phyloP scores from a whole-genome alignment of 2,113 vertebrate species.

The Misgurnus mizolepis region DNA sequence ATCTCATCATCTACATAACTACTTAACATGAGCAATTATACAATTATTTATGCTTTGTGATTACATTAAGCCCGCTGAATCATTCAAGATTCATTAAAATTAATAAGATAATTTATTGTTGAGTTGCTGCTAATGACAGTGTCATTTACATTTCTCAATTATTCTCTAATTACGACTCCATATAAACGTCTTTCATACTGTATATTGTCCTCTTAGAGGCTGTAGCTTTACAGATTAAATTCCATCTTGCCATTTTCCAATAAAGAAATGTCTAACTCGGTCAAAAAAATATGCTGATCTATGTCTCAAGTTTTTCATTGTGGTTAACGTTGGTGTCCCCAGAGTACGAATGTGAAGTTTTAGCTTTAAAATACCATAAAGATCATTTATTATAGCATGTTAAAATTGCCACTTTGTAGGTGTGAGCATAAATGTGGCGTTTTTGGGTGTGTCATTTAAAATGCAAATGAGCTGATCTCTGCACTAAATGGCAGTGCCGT shows the following conservation, averaged over 20 bases:
- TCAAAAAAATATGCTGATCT: slow-evolving; percentile 1
- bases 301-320: background rate
- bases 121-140: slow-evolving; percentile 24
- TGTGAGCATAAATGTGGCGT: too few relatives aligned
- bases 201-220: background rate
- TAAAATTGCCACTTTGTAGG: too few relatives aligned
- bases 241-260: background rate
- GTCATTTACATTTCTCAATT: slow-evolving; percentile 8
- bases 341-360: too few relatives aligned
- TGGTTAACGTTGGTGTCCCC: too few relatives aligned
- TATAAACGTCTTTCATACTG: background rate
- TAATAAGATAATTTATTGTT: slow-evolving; percentile 14
- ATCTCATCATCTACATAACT: background rate
- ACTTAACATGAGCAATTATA: slow-evolving; percentile 10
- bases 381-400: too few relatives aligned
- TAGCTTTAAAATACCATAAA: too few relatives aligned
- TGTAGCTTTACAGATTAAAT: background rate
- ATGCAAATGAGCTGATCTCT: too few relatives aligned
- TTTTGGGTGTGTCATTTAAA: too few relatives aligned
- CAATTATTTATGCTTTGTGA: background rate
- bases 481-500: too few relatives aligned
- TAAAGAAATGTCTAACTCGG: too few relatives aligned
- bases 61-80: slow-evolving; percentile 4
- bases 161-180: background rate
- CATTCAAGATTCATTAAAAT: slow-evolving; percentile 35